Evolutionary conservation across 2,797 vertebrate genomes (phyloP).

Genomic region (Calcarius lapponicus): DNA sequence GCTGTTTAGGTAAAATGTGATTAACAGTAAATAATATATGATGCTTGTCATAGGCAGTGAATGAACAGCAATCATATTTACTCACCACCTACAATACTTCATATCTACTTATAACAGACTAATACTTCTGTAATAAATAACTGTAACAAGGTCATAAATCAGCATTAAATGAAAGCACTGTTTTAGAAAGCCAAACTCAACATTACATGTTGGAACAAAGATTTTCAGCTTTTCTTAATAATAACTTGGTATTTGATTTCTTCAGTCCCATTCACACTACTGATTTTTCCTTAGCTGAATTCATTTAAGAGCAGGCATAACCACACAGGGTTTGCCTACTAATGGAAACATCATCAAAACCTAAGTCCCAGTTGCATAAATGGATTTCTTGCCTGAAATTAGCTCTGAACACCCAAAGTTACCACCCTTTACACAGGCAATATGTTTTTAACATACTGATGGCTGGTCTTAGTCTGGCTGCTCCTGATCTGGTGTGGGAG

Average conservation of each 20-base stretch:
- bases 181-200: slow-evolving; percentile 13
- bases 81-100: slow-evolving; percentile 13
- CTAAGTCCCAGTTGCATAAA: not conserved
- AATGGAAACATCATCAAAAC: not conserved
- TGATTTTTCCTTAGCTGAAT: not conserved
- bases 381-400: not conserved
- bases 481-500: not conserved
- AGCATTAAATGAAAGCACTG: slow-evolving; percentile 19
- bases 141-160: slow-evolving; percentile 25
- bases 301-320: not conserved
- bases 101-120: slow-evolving; percentile 18
- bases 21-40: slow-evolving; percentile 31
- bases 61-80: slow-evolving; percentile 38
- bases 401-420: not conserved
- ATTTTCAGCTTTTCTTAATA: slow-evolving; percentile 35
- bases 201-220: not conserved
- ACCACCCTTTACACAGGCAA: not conserved
- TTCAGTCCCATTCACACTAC: not conserved
- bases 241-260: not conserved
- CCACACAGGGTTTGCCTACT: not conserved
- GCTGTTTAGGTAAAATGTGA: slow-evolving; percentile 3
- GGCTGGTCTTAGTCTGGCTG: not conserved
- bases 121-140: slow-evolving; percentile 47
- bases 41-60: not conserved
- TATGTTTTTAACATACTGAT: not conserved